A percentile compares a stretch with the other conserved stretches of the same genome.
These are phyloP conservation scores for Dolichoris vasculosae DNA, from an alignment of 1,140 invertebrate genomes.

Conservation along the genomic window DNA sequence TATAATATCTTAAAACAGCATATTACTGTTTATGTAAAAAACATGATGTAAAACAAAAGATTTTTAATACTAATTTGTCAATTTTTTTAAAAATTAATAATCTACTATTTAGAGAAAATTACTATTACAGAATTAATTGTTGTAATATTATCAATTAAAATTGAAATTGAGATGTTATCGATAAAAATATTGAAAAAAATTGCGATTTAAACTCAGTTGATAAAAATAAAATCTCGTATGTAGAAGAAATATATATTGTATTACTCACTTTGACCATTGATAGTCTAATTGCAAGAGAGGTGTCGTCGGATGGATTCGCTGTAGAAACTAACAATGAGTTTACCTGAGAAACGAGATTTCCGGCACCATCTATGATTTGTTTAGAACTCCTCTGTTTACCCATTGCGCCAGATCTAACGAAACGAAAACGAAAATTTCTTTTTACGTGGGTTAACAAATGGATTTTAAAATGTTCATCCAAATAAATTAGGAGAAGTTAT, in stretches of 20 bases:
- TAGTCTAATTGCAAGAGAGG: constrained; percentile 78
- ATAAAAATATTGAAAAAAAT: no score
- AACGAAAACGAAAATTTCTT: constrained; percentile 38
- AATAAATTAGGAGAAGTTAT: no score
- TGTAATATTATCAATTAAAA: no score
- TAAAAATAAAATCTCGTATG: neutral
- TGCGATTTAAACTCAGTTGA: neutral
- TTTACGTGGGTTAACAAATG: constrained; percentile 29
- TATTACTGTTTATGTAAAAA: no score
- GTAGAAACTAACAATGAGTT: constrained; percentile 78
- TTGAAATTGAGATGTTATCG: no score
- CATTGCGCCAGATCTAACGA: constrained; percentile 62
- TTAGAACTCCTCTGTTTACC: constrained; percentile 58
- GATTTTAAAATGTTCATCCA: neutral
- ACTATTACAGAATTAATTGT: no score
- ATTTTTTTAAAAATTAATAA: no score
- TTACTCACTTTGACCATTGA: constrained; percentile 79
- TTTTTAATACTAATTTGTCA: no score
- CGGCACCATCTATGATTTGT: constrained; percentile 66
- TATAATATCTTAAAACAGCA: no score
- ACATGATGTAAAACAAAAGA: no score
- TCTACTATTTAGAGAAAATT: no score
- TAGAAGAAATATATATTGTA: neutral
- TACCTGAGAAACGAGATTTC: constrained; percentile 72
- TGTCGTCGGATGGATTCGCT: constrained; percentile 80